Percentiles rank a stretch among this genome's conserved stretches.
phyloP scores from a whole-genome alignment of 1,140 invertebrate genomes.

The Drosophila burlai region DNA sequence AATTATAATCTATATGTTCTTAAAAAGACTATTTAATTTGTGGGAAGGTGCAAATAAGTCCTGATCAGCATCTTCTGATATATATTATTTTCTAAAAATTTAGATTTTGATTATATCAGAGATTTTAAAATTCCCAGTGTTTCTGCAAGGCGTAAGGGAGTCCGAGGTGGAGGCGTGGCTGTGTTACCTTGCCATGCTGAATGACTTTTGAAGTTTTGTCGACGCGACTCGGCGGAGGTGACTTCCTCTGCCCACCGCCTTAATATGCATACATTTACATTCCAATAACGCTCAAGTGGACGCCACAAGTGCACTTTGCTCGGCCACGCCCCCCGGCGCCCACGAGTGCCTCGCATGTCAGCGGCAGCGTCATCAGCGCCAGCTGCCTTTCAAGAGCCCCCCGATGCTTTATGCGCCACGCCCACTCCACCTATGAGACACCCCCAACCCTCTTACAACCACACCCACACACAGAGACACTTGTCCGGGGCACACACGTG shows the following conservation, averaged over 20 bases:
- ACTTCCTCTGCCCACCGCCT: conserved; percentile 40
- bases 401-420: conserved; percentile 50
- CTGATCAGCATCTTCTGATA: neutral
- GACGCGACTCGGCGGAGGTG: conserved; percentile 48
- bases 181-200: conserved; percentile 46
- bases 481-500: conserved; percentile 2
- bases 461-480: conserved; percentile 7
- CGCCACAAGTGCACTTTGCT: conserved; percentile 73
- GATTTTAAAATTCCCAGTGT: conserved; percentile 5
- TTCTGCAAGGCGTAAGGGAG: neutral
- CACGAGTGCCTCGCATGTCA: conserved; percentile 75
- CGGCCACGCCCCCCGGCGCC: conserved; percentile 40
- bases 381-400: conserved; percentile 69
- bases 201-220: conserved; percentile 79
- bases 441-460: conserved; percentile 1
- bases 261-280: conserved; percentile 82
- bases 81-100: neutral
- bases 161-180: neutral
- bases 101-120: neutral
- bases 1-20: neutral
- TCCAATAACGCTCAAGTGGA: conserved; percentile 83
- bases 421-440: conserved; percentile 31
- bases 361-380: conserved; percentile 55
- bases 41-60: neutral
- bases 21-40: neutral